Evolutionary conservation across 1,140 invertebrate genomes (phyloP), one percentile per base, ranked within the genome.

Genomic region (Cotesia chilonis): DNA sequence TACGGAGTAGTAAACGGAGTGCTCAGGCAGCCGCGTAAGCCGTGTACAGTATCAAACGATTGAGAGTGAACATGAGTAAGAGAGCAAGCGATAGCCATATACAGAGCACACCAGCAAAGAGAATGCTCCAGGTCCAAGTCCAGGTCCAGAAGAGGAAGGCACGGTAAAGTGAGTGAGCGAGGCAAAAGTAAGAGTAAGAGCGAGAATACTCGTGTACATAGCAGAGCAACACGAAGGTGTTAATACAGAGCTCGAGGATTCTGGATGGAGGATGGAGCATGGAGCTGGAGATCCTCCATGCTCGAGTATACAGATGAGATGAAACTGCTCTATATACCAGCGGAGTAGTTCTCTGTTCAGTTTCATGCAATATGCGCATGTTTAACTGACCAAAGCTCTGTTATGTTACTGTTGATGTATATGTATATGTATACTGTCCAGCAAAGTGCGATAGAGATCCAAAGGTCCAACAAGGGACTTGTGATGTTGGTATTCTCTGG

Each of bases 331-430:
- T 47, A 47, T 47, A 47, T 47, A 41, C 38, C 38, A 41, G 9
- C 38, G 9, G 38, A 41, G 38, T 41, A 47, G 41, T 10, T 79
- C 76, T 77, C 79, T 81, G 81, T 84, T 83, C 84, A 85, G 83
- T 86, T 87, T 87, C 85, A 86, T 87, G 84, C 83, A 87, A 87
- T 87, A 87, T 87, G 85, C 84, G 84, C 85, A 86, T 86, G 84
- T 86, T 87, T 86, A 86, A 86, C 84, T 83, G 85, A 85, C 83
- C 84, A 83, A 82, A 81, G 83, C 80, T 82, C 78, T 82, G 79
- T 80, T 80, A 77, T 74, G 74, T 68, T 72, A 60, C 60, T 74
- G 75, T 72, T 66, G 41, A 47, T 47, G 10, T 47, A 47, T 47
- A 47, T 47, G 5, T 47, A 47, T 41, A 4, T 41, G 28, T 28